These are phyloP conservation scores for Limnothrissa miodon DNA, from an alignment of 2,113 vertebrate species.

Conservation along the genomic window DNA sequence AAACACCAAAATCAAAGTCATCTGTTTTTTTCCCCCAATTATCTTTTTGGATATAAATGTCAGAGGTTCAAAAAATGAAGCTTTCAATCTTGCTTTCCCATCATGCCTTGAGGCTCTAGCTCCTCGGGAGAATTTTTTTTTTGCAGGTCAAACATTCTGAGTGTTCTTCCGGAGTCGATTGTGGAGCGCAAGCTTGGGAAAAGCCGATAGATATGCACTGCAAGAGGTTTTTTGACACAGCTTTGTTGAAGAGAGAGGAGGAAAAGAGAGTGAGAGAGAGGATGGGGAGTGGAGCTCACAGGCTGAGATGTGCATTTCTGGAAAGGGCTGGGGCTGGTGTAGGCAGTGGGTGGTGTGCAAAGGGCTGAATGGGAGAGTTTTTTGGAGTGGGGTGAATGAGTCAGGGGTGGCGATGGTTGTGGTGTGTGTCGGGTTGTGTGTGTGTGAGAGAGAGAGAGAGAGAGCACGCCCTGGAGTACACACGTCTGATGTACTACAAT, in stretches of 20 bases:
- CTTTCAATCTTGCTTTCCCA: background rate
- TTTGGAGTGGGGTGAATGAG: background rate
- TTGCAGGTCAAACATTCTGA: background rate
- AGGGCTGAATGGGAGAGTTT: background rate
- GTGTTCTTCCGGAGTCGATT: background rate
- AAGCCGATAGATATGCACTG: background rate
- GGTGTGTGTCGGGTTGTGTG: background rate
- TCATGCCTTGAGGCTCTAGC: background rate
- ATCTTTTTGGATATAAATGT: slow-evolving; percentile 5
- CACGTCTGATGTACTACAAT: slow-evolving; percentile 9
- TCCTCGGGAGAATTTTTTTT: background rate
- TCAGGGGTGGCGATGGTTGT: background rate
- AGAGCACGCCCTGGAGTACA: background rate
- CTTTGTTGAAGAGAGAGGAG: background rate
- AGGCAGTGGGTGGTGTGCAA: background rate
- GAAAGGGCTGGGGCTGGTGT: background rate
- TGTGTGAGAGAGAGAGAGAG: slow-evolving; percentile 10
- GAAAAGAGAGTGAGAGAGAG: background rate
- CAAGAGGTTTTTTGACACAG: background rate
- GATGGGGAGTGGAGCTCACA: background rate
- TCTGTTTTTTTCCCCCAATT: background rate
- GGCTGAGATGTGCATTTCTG: too few relatives aligned
- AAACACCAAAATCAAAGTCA: background rate
- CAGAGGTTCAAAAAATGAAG: background rate
- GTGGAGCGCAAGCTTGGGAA: background rate